Conservation (phyloP, 2,888 invertebrate genomes). For the Subacronicta megacephala region DNA sequence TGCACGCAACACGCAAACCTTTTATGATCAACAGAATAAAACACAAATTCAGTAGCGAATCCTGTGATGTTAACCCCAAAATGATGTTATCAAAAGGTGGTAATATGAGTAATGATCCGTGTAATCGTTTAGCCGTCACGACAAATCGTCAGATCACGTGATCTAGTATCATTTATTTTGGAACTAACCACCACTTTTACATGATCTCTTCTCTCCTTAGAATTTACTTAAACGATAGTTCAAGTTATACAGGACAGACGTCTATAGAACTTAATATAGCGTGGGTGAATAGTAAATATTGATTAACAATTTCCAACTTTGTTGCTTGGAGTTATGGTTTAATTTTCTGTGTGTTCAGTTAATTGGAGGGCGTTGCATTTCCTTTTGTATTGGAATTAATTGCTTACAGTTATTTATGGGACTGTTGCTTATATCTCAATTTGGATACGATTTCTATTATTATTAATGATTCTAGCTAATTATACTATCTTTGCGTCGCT, state of each 20-base stretch:
- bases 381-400: slow-evolving; percentile 72
- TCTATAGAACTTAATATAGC: slow-evolving; percentile 62
- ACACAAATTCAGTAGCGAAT: slow-evolving; percentile 70
- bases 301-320: slow-evolving; percentile 54
- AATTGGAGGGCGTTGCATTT: slow-evolving; percentile 67
- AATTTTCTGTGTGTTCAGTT: slow-evolving; percentile 35
- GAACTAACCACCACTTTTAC: slow-evolving; percentile 28
- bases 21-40: slow-evolving; percentile 21
- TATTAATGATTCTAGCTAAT: slow-evolving; percentile 52
- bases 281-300: slow-evolving; percentile 52
- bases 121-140: slow-evolving; percentile 83
- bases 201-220: slow-evolving; percentile 26
- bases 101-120: slow-evolving; percentile 86
- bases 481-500: slow-evolving; percentile 29
- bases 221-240: slow-evolving; percentile 37
- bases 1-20: slow-evolving; percentile 43
- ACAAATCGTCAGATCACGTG: slow-evolving; percentile 87
- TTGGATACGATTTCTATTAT: slow-evolving; percentile 55
- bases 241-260: slow-evolving; percentile 57
- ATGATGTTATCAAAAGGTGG: slow-evolving; percentile 86
- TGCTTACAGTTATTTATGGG: slow-evolving; percentile 69
- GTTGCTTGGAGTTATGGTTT: slow-evolving; percentile 37
- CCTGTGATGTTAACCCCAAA: slow-evolving; percentile 61
- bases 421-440: slow-evolving; percentile 65
- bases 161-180: slow-evolving; percentile 79